A percentile compares a stretch with the other conserved stretches of the same genome.
Conservation (phyloP, 2,888 invertebrate genomes). For the Blomia tropicalis region DNA sequence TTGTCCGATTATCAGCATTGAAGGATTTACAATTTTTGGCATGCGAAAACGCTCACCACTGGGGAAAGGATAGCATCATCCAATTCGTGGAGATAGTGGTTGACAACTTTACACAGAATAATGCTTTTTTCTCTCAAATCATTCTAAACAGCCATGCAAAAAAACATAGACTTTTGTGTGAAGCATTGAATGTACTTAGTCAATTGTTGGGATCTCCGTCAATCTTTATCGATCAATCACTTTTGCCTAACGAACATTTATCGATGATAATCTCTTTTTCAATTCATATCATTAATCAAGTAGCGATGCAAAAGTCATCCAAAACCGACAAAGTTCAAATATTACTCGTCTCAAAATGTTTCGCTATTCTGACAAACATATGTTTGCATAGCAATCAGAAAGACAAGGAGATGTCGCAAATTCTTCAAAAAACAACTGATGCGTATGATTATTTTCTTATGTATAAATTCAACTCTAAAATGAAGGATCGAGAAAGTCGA, state of each 20-base stretch:
- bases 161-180: neutral
- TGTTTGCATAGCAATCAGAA: constrained; percentile 13
- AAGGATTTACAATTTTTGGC: constrained; percentile 53
- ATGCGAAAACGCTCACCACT: constrained; percentile 56
- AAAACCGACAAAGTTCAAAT: neutral
- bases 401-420: constrained; percentile 28
- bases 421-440: constrained; percentile 29
- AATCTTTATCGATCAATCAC: constrained; percentile 14
- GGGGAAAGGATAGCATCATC: constrained; percentile 37
- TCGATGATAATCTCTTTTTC: constrained; percentile 12
- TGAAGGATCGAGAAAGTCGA: neutral
- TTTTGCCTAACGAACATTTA: constrained; percentile 8
- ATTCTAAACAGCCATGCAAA: neutral
- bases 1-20: constrained; percentile 51
- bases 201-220: constrained; percentile 7
- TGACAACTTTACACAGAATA: neutral
- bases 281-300: constrained; percentile 3
- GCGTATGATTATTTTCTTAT: constrained; percentile 23
- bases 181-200: neutral
- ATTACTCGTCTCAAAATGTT: constrained; percentile 16
- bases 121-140: neutral
- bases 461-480: neutral
- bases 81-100: constrained; percentile 6
- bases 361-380: constrained; percentile 18
- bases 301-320: neutral